Conservation (phyloP, 2,888 invertebrate species). For the Polyommatus iphigenia region DNA sequence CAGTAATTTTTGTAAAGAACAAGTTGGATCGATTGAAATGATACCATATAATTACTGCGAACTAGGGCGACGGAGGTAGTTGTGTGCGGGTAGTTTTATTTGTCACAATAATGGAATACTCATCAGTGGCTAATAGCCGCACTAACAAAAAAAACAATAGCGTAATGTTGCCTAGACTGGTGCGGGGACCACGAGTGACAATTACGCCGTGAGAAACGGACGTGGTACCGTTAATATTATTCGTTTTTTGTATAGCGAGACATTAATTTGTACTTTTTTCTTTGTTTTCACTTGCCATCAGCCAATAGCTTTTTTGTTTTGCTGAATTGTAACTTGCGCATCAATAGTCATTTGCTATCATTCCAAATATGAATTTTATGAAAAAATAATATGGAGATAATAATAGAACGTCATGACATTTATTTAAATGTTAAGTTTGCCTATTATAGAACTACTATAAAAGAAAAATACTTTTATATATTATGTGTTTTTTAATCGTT, state of each 20-base stretch:
- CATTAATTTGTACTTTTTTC: conserved; percentile 23
- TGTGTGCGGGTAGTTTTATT: conserved; percentile 7
- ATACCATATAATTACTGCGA: conserved; percentile 1
- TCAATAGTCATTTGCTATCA: not conserved
- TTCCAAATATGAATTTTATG: conserved; percentile 10
- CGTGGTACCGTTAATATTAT: conserved; percentile 51
- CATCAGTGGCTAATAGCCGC: conserved; percentile 30
- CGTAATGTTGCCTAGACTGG: conserved; percentile 39
- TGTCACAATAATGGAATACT: conserved; percentile 11
- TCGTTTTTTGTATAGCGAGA: conserved; percentile 38
- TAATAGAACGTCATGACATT: conserved; percentile 1
- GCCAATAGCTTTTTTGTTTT: not conserved
- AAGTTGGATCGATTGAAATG: not conserved
- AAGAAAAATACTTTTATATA: not conserved
- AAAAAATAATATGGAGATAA: not conserved
- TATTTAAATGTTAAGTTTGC: not conserved
- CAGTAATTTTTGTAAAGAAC: not conserved
- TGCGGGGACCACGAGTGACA: conserved; percentile 45
- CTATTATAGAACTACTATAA: not conserved
- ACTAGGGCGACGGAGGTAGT: not conserved
- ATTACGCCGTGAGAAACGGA: conserved; percentile 55
- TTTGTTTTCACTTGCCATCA: conserved; percentile 12
- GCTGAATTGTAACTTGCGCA: not conserved
- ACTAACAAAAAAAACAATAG: conserved; percentile 40
- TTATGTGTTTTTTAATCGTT: not conserved